Percentiles rank a stretch among this genome's conserved stretches.
Evolutionary conservation across 1,140 invertebrate genomes (phyloP).

Genomic region (Hyles vespertilio): DNA sequence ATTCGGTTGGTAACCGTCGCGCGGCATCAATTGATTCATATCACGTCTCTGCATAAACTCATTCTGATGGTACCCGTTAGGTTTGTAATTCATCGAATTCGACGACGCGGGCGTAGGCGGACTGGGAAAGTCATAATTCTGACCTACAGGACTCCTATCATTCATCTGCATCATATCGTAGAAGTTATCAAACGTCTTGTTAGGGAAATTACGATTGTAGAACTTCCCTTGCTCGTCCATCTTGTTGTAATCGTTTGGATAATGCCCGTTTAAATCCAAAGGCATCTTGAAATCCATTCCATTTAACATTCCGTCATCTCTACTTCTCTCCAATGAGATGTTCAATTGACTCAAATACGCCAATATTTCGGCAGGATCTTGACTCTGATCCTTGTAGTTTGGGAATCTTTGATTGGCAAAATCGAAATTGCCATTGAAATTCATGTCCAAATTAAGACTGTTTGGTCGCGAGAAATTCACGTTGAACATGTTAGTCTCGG

Average conservation of each 20-base stretch:
- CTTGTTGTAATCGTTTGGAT: constrained; percentile 48
- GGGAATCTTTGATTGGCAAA: constrained; percentile 44
- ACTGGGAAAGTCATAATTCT: constrained; percentile 52
- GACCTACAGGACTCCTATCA: constrained; percentile 36
- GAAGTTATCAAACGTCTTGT: constrained; percentile 46
- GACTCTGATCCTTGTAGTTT: constrained; percentile 49
- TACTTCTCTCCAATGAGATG: constrained; percentile 37
- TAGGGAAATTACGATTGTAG: constrained; percentile 46
- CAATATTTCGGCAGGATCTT: constrained; percentile 46
- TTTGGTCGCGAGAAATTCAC: constrained; percentile 51
- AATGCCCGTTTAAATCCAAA: constrained; percentile 50
- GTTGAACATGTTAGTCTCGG: constrained; percentile 51
- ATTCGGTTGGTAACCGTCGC: constrained; percentile 45
- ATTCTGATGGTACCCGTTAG: constrained; percentile 57
- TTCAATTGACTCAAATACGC: constrained; percentile 57
- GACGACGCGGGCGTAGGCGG: constrained; percentile 29
- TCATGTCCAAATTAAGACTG: constrained; percentile 59
- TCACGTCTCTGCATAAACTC: constrained; percentile 55
- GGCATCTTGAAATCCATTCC: constrained; percentile 50
- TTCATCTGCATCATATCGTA: constrained; percentile 45
- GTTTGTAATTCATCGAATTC: constrained; percentile 45
- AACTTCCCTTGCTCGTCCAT: constrained; percentile 54
- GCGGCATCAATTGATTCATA: constrained; percentile 39
- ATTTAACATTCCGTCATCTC: constrained; percentile 42
- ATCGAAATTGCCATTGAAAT: constrained; percentile 48